Conservation (phyloP, 2,113 vertebrate genomes). For the Eurypyga helias region DNA sequence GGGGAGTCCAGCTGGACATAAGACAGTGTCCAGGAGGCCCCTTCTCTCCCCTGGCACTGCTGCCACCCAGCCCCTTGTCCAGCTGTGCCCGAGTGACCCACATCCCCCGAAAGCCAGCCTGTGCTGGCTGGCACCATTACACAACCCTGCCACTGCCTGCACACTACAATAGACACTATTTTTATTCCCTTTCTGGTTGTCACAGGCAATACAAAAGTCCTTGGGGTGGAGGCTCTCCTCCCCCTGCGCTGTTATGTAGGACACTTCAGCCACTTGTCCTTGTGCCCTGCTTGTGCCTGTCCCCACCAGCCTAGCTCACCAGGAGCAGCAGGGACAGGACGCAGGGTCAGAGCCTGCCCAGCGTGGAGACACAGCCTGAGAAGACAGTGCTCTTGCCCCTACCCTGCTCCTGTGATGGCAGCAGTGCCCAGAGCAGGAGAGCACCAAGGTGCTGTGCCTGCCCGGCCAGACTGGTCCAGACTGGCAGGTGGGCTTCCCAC, state of each 20-base stretch:
- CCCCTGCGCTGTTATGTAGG: background rate
- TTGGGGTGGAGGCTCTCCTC: background rate
- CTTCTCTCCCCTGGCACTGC: background rate
- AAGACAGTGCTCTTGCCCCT: background rate
- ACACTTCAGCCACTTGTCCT: background rate
- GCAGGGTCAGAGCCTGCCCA: background rate
- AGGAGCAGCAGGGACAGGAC: background rate
- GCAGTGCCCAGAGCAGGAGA: background rate
- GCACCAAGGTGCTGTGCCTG: background rate
- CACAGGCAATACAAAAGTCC: background rate
- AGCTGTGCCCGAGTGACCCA: background rate
- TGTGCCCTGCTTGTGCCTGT: constrained; percentile 12
- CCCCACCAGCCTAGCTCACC: background rate
- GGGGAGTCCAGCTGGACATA: background rate
- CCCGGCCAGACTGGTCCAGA: fast-evolving
- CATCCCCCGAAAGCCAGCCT: background rate
- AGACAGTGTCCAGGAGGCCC: background rate
- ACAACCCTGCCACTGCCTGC: background rate
- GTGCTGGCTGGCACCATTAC: background rate
- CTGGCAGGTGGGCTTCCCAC: background rate
- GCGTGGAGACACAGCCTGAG: background rate
- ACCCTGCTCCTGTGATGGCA: fast-evolving
- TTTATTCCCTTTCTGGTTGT: constrained; percentile 31
- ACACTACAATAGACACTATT: constrained; percentile 40
- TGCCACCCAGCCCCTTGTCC: background rate